Evolutionary conservation across 2,113 vertebrate species (phyloP), one percentile per base, ranked within the genome.

Genomic region (Procapra przewalskii): DNA sequence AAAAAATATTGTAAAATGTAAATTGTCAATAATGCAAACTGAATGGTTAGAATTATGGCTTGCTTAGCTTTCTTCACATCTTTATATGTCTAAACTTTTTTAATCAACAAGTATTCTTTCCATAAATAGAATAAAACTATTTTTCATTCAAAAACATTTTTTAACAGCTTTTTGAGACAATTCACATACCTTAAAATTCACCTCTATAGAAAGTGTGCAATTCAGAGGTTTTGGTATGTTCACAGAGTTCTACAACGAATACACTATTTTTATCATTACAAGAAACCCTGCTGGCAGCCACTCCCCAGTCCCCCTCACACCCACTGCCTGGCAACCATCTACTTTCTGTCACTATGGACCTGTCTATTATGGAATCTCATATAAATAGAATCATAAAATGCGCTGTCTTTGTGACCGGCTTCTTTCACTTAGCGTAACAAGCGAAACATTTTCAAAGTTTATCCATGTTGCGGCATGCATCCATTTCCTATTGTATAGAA

Each of bases 141-240:
- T 90, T 29, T 88, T 90, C 31, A 71, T 90, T 67, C 48, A 93
- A 93, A 90, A 97, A 77, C 15, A 88, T 40, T 91, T 86, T 79
- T 50, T 54, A 84, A 89, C 11, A 77, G 48, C 48, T 90, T 90
- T 91, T 71, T 59, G 7, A 94, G 50, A 92, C n/a, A 90, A 88
- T 67, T 86, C 40, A 95, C 14, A 55, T 0, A 88, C 40, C 67
- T 92, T 48, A 77, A 96, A 79, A 79, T 45, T 95, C 43, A 86
- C 67, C 71, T 57, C 75, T 83, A 79, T 83, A 83, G 17, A 90
- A 90, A 91, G 14, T 85, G 5, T 67, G 82, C 3, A 71, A 80
- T 52, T 81, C 33, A 16, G 9, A 88, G 25, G 3, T 0, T 21
- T 91, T 88, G 60, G 57, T 80, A 40, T 75, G 54, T 36, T 36